A percentile compares a stretch with the other conserved stretches of the same genome.
These are phyloP conservation scores for Mastomys coucha DNA, from an alignment of 2,113 vertebrate species.

Conservation along the genomic window DNA sequence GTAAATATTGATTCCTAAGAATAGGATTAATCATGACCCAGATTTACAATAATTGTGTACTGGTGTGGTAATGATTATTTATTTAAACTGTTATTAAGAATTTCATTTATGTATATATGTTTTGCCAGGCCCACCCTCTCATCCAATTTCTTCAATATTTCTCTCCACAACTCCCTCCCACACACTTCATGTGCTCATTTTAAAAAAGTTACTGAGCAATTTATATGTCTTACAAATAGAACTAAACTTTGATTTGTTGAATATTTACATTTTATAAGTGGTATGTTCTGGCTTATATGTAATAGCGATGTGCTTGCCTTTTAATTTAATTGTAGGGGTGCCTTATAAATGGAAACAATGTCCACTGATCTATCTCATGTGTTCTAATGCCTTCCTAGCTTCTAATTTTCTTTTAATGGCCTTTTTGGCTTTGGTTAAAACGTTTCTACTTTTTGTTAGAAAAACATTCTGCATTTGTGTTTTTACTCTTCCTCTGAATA, in stretches of 20 bases:
- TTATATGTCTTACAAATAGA: slow-evolving; percentile 26
- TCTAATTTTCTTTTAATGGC: slow-evolving; percentile 37
- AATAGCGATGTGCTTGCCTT: slow-evolving; percentile 2
- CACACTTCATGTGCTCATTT: neutral
- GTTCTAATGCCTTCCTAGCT: neutral
- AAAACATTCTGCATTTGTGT: neutral
- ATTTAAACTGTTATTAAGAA: neutral
- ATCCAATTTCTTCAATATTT: neutral
- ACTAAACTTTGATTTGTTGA: neutral
- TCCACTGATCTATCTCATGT: neutral
- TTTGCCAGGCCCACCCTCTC: neutral
- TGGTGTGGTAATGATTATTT: neutral
- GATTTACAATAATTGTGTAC: neutral
- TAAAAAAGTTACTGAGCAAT: neutral
- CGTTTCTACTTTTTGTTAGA: slow-evolving; percentile 8
- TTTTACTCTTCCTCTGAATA: neutral
- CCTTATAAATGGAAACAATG: neutral
- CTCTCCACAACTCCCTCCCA: neutral
- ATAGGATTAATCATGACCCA: neutral
- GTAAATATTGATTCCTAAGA: neutral
- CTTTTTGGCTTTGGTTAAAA: slow-evolving; percentile 9
- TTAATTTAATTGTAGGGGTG: neutral
- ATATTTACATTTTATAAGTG: neutral
- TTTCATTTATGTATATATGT: neutral
- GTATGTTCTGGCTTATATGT: neutral